These are phyloP conservation scores for Isoperla grammatica DNA, from an alignment of 2,888 invertebrate genomes.

Conservation along the genomic window DNA sequence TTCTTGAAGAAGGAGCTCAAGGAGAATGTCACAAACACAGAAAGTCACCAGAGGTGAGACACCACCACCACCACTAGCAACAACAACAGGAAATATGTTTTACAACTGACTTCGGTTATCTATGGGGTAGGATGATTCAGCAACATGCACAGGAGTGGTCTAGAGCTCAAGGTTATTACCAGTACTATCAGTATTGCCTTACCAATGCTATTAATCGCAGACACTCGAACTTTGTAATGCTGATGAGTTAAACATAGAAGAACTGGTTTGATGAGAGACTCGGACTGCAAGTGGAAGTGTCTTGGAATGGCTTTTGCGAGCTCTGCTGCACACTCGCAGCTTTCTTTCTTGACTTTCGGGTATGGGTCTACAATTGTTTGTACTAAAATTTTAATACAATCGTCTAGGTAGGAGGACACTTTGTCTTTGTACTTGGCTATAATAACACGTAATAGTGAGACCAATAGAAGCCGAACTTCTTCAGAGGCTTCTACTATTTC, in stretches of 20 bases:
- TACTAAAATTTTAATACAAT: slow-evolving; percentile 64
- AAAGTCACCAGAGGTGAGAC: too few relatives aligned
- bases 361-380: slow-evolving; percentile 70
- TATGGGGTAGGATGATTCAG: too few relatives aligned
- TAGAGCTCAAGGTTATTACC: too few relatives aligned
- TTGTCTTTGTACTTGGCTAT: slow-evolving; percentile 58
- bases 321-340: slow-evolving; percentile 64
- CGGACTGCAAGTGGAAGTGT: slow-evolving; percentile 70
- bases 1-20: too few relatives aligned
- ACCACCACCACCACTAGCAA: too few relatives aligned
- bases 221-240: slow-evolving; percentile 71
- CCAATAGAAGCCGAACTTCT: slow-evolving; percentile 69
- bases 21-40: too few relatives aligned
- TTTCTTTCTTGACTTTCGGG: slow-evolving; percentile 73
- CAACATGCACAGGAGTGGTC: too few relatives aligned
- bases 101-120: too few relatives aligned
- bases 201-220: slow-evolving; percentile 48
- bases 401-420: slow-evolving; percentile 64
- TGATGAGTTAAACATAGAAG: slow-evolving; percentile 71
- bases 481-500: slow-evolving; percentile 70
- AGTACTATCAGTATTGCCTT: too few relatives aligned
- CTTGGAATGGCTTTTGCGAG: slow-evolving; percentile 58
- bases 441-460: slow-evolving; percentile 61
- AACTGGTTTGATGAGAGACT: slow-evolving; percentile 67
- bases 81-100: too few relatives aligned